phyloP scores from a whole-genome alignment of 2,797 vertebrate genomes.

The Otolemur crassicaudatus region DNA sequence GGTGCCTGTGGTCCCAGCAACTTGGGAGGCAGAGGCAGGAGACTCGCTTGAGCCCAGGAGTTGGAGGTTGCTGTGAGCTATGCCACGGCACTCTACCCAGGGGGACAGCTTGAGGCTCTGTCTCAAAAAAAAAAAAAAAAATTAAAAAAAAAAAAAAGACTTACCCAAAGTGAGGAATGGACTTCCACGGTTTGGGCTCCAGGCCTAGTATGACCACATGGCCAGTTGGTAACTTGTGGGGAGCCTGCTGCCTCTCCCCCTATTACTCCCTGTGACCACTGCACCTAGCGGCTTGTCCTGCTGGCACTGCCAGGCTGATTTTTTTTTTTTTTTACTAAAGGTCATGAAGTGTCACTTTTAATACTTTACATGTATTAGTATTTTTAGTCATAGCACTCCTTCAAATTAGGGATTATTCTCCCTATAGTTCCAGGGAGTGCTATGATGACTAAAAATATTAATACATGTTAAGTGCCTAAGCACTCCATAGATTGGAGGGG shows the following conservation, averaged over 20 bases:
- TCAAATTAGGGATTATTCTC: no score
- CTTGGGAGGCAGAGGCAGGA: no score
- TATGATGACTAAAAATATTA: neutral
- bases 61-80: no score
- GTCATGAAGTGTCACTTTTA: neutral
- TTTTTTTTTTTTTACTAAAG: neutral
- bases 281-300: neutral
- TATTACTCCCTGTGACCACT: neutral
- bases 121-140: no score
- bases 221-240: accelerated
- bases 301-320: neutral
- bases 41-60: no score
- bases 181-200: neutral
- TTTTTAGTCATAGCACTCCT: no score
- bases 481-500: neutral
- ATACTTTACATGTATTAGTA: no score
- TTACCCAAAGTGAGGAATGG: neutral
- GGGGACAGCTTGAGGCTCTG: no score
- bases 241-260: no score
- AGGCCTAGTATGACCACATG: neutral
- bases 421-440: neutral
- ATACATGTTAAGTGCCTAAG: neutral
- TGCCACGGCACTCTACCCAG: no score
- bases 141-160: neutral
- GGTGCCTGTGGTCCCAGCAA: no score